A percentile compares a stretch with the other conserved stretches of the same genome.
These are phyloP conservation scores for Acleris laterana DNA, from an alignment of 2,888 invertebrate genomes.

Conservation along the genomic window DNA sequence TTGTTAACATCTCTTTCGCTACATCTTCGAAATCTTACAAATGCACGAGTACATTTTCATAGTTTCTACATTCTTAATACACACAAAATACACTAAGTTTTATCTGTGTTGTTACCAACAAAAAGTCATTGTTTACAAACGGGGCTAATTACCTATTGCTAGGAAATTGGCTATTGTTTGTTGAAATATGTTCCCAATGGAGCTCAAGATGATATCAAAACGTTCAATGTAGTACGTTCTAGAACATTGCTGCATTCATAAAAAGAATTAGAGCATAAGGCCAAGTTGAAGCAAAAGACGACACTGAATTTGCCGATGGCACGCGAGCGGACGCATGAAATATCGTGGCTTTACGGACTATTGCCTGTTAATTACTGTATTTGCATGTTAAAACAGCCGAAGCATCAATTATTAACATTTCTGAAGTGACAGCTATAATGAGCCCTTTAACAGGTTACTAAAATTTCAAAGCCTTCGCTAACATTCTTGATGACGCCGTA, in stretches of 20 bases:
- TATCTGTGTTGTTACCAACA: slow-evolving; percentile 42
- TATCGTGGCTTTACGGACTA: slow-evolving; percentile 15
- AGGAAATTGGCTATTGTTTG: slow-evolving; percentile 68
- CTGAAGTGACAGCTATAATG: not conserved
- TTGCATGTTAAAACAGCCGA: not conserved
- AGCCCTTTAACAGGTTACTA: too few species aligned
- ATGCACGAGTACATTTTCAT: slow-evolving; percentile 3
- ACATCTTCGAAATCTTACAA: slow-evolving; percentile 30
- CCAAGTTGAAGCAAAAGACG: slow-evolving; percentile 26
- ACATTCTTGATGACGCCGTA: not conserved
- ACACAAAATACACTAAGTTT: slow-evolving; percentile 33
- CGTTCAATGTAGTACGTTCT: slow-evolving; percentile 17
- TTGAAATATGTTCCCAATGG: slow-evolving; percentile 54
- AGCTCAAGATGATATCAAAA: slow-evolving; percentile 38
- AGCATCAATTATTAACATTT: not conserved
- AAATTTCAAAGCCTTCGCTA: too few species aligned
- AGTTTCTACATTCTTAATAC: slow-evolving; percentile 36
- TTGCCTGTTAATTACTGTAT: slow-evolving; percentile 21
- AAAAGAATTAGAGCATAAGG: slow-evolving; percentile 24
- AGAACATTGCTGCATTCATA: slow-evolving; percentile 12
- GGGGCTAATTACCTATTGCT: slow-evolving; percentile 61
- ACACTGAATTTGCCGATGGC: slow-evolving; percentile 19
- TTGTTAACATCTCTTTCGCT: not conserved
- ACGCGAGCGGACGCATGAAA: slow-evolving; percentile 32
- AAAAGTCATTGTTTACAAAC: slow-evolving; percentile 56